phyloP scores from a whole-genome alignment of 1,140 invertebrate genomes.

The Brachionus rubens region DNA sequence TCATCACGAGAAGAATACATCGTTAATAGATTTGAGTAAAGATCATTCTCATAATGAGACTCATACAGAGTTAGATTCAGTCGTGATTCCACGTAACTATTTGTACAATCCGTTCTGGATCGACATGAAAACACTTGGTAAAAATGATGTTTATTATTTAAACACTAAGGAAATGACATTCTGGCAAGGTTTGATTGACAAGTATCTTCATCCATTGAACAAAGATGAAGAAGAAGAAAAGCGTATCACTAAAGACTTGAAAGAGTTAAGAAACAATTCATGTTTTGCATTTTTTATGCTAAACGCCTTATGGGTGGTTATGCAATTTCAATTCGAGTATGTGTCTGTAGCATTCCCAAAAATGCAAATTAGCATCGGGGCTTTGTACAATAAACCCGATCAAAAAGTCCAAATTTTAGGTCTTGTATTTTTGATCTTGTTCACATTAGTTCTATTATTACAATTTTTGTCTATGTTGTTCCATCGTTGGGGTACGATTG shows the following conservation, averaged over 20 bases:
- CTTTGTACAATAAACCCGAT: constrained; percentile 48
- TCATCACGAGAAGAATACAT: not conserved
- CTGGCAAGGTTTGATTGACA: constrained; percentile 87
- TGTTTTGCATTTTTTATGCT: constrained; percentile 96
- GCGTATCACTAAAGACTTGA: constrained; percentile 74
- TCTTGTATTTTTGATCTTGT: constrained; percentile 61
- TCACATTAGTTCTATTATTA: constrained; percentile 60
- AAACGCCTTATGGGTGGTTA: constrained; percentile 93
- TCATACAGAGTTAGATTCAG: not conserved
- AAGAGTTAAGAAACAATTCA: constrained; percentile 84
- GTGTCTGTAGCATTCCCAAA: constrained; percentile 81
- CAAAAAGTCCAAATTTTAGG: constrained; percentile 60
- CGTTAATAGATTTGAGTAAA: not conserved
- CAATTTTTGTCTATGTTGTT: constrained; percentile 63
- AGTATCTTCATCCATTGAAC: constrained; percentile 88
- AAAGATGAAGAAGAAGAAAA: constrained; percentile 84
- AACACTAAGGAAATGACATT: constrained; percentile 78
- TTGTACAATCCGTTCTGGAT: constrained; percentile 87
- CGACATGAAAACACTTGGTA: constrained; percentile 73
- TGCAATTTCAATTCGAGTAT: constrained; percentile 91
- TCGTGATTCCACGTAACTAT: constrained; percentile 62
- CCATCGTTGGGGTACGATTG: constrained; percentile 58
- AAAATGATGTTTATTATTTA: constrained; percentile 15
- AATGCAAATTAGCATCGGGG: constrained; percentile 71
- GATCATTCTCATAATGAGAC: not conserved